Conservation (phyloP, 2,797 vertebrate species). For the Champsocephalus esox region DNA sequence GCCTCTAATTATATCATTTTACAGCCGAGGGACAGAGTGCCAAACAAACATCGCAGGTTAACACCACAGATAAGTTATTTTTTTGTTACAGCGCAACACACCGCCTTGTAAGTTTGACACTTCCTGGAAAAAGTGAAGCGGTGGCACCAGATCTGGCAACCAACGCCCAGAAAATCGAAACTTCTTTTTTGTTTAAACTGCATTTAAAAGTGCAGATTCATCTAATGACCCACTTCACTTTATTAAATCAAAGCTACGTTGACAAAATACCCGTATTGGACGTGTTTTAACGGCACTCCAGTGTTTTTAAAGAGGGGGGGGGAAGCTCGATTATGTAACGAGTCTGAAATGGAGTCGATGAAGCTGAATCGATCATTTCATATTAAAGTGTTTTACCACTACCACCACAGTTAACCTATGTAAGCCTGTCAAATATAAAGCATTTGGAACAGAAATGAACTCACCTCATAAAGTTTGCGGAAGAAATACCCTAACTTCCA, state of each 20-base stretch:
- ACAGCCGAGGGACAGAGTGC: conserved; percentile 35
- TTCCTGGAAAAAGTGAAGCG: conserved; percentile 64
- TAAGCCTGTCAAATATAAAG: not conserved
- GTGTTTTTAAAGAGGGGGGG: not conserved
- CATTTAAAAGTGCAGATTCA: not conserved
- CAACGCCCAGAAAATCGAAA: conserved; percentile 64
- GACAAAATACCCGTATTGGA: not conserved
- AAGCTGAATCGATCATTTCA: conserved; percentile 18
- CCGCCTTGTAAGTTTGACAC: conserved; percentile 37
- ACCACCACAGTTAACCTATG: not conserved
- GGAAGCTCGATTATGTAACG: conserved; percentile 38
- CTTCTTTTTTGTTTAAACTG: conserved; percentile 3
- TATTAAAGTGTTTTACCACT: not conserved
- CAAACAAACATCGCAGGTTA: conserved; percentile 65
- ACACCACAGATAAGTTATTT: conserved; percentile 13
- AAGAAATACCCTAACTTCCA: conserved; percentile 42
- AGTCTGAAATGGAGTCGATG: not conserved
- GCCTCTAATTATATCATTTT: conserved; percentile 62
- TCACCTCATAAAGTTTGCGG: conserved; percentile 75
- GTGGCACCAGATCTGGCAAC: conserved; percentile 33
- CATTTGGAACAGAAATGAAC: conserved; percentile 51
- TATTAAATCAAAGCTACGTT: conserved; percentile 10
- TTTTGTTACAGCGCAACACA: not conserved
- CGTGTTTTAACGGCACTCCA: not conserved
- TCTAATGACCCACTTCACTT: conserved; percentile 1